Evolutionary conservation across 2,888 invertebrate species (phyloP), one percentile per base, ranked within the genome.

Genomic region (Emmelina monodactyla): DNA sequence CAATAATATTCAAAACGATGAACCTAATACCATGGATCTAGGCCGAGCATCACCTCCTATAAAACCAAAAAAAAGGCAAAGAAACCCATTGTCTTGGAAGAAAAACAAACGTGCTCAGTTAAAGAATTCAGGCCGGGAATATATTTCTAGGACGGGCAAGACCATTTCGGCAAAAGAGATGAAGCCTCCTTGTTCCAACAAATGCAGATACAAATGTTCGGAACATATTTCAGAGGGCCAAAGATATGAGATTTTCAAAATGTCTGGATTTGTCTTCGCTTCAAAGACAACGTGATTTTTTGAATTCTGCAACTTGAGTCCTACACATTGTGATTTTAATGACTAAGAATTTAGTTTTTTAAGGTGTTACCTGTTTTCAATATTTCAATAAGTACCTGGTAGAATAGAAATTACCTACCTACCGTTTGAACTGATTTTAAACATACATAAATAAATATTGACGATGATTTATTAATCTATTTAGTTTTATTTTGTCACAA

Each of bases 201-300:
- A 31, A 35, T 38, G 35, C 35, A 29, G 14, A 35, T 32, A 35
- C 19, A 38, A 35, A 32, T 38, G 35, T 38, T 38, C 38, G 16
- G 35, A 38, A 28, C 25, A 16, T 12, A 19, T 38, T 29, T 16
- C 38, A 33, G 38, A 35, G 28, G 38, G 33, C 11, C 32, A 38
- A 25, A 32, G 38, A 16, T 22, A 35, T 33, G 19, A 19, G 19
- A 38, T 35, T 33, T 38, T 38, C 31, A 35, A 35, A 15, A 33
- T 35, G 35, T 38, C 35, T 33, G 38, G 35, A 31, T 28, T 33
- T 38, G 25, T 35, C 35, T 10, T 35, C 35, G 16, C 35, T 38
- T 35, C 33, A 32, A 31, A 38, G 38, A 38, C 38, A 35, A 28
- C 38, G 38, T 32, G 38, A 38, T 31, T 38, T 35, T 33, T 35